These are phyloP conservation scores for Slavum lentiscoides DNA, from an alignment of 2,888 invertebrate genomes.

Conservation along the genomic window DNA sequence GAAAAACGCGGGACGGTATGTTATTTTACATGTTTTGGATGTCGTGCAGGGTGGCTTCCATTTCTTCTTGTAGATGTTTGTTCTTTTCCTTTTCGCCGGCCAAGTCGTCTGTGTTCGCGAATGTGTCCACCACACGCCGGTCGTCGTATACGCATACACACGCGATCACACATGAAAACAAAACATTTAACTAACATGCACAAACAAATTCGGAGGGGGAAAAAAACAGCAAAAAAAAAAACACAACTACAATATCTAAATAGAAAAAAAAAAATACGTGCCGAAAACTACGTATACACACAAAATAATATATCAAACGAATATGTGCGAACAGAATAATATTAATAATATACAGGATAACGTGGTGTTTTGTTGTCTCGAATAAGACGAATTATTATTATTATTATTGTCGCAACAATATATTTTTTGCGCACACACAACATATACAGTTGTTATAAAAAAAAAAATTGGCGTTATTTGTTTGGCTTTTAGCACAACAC, in stretches of 20 bases:
- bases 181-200: constrained; percentile 55
- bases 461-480: neutral
- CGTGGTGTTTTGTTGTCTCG: too few species aligned
- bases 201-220: constrained; percentile 37
- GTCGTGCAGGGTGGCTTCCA: constrained; percentile 98
- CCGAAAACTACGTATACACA: constrained; percentile 54
- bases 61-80: constrained; percentile 95
- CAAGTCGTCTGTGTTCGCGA: constrained; percentile 81
- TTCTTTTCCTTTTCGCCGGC: constrained; percentile 92
- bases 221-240: constrained; percentile 50
- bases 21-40: constrained; percentile 93
- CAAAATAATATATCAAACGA: neutral
- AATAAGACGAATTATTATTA: too few species aligned
- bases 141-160: constrained; percentile 45
- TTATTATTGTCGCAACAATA: neutral
- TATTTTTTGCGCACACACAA: neutral
- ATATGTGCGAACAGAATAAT: neutral
- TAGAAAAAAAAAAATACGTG: constrained; percentile 40
- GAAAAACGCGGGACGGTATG: constrained; percentile 45
- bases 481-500: constrained; percentile 4
- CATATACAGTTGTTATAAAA: too few species aligned
- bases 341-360: too few species aligned
- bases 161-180: constrained; percentile 56
- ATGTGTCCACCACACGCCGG: constrained; percentile 39
- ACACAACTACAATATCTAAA: constrained; percentile 44